Conservation (phyloP, 2,113 vertebrate genomes). For the Python bivittatus region DNA sequence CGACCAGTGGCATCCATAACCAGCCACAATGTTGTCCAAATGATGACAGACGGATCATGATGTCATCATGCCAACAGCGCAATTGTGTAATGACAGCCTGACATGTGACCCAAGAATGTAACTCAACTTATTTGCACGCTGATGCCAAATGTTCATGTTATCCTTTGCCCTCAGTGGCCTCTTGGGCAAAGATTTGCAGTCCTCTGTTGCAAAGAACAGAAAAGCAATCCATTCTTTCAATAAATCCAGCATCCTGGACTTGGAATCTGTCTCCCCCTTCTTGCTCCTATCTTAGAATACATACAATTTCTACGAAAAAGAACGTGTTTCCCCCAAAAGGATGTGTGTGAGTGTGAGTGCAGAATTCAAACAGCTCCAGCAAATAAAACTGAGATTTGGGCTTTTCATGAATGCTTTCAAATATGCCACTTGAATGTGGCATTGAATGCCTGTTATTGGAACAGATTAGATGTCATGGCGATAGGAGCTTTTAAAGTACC, state of each 20-base stretch:
- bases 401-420: not conserved
- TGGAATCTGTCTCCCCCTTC: not conserved
- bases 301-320: slow-evolving; percentile 24
- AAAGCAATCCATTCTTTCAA: not conserved
- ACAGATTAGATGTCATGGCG: not conserved
- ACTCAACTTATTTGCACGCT: too few species aligned
- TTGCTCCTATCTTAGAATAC: slow-evolving; percentile 37
- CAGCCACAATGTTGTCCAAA: too few species aligned
- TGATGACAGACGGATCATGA: too few species aligned
- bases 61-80: too few species aligned
- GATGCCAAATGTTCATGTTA: too few species aligned
- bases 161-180: too few species aligned
- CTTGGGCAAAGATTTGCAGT: too few species aligned
- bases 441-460: slow-evolving; percentile 11
- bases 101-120: too few species aligned
- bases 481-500: not conserved
- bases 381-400: not conserved
- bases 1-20: too few species aligned
- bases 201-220: slow-evolving; percentile 1
- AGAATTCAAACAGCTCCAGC: not conserved
- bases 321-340: slow-evolving; percentile 13
- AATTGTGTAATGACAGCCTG: too few species aligned
- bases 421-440: not conserved
- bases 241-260: slow-evolving; percentile 18
- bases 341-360: not conserved